Conservation (phyloP, 2,888 invertebrate genomes). For the Andrena chrysosceles region DNA sequence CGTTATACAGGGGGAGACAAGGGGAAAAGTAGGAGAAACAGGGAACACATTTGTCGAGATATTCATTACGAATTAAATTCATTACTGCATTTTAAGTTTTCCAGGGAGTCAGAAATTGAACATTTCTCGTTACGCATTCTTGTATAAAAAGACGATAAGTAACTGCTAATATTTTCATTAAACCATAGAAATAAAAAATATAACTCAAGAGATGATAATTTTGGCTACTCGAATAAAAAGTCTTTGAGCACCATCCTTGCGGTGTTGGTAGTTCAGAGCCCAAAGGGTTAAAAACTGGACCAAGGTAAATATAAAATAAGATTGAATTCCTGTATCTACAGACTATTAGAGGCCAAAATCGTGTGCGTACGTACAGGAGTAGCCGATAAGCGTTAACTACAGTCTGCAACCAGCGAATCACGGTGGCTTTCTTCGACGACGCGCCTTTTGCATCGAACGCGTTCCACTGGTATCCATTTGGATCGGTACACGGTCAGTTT, state of each 20-base stretch:
- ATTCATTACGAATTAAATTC: conserved; percentile 12
- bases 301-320: neutral
- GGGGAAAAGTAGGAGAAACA: neutral
- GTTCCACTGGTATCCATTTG: conserved; percentile 30
- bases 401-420: neutral
- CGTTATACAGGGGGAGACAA: conserved; percentile 2
- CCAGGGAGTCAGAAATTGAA: neutral
- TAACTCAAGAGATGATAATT: neutral
- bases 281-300: neutral
- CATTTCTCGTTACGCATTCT: neutral
- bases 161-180: no score
- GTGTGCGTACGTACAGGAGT: neutral
- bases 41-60: conserved; percentile 2
- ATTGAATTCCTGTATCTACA: neutral
- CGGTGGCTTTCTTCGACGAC: conserved; percentile 1
- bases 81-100: conserved; percentile 13
- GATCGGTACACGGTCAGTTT: conserved; percentile 31
- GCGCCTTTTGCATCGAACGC: conserved; percentile 34
- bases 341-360: no score
- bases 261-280: neutral
- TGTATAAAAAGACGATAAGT: no score
- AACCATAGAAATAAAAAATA: no score
- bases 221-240: neutral
- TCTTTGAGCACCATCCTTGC: neutral
- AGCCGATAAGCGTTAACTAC: neutral